phyloP scores from a whole-genome alignment of 1,140 invertebrate genomes.

The Holcopasites calliopsidis region DNA sequence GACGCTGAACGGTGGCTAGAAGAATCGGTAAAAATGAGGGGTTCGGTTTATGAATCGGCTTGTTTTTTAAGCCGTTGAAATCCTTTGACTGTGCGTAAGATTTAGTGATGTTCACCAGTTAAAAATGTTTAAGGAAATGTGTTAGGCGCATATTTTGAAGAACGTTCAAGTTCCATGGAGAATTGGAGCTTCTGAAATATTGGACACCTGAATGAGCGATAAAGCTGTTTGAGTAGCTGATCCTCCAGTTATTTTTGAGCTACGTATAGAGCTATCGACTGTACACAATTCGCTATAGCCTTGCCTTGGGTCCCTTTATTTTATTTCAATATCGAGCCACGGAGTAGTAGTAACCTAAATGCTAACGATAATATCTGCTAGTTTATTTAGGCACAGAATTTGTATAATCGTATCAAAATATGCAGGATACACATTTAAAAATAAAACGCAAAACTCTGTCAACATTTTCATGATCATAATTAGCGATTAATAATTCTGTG shows the following conservation, averaged over 20 bases:
- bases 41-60: neutral
- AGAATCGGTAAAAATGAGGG: neutral
- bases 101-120: too few relatives aligned
- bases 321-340: conserved; percentile 3
- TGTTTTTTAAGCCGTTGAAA: neutral
- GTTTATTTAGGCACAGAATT: too few relatives aligned
- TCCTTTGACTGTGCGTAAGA: neutral
- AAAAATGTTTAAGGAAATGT: neutral
- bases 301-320: conserved; percentile 9
- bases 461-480: too few relatives aligned
- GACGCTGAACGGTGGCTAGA: neutral
- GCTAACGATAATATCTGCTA: neutral
- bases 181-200: conserved; percentile 11
- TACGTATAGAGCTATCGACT: conserved; percentile 31
- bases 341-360: neutral
- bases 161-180: neutral
- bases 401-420: too few relatives aligned
- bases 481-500: too few relatives aligned
- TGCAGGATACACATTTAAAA: too few relatives aligned
- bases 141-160: neutral
- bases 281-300: neutral
- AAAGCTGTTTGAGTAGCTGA: conserved; percentile 31
- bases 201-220: conserved; percentile 28
- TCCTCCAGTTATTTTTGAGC: conserved; percentile 29
- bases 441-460: too few relatives aligned